A percentile compares a stretch with the other conserved stretches of the same genome.
phyloP scores from a whole-genome alignment of 2,797 vertebrate species.

The Hipposideros larvatus region DNA sequence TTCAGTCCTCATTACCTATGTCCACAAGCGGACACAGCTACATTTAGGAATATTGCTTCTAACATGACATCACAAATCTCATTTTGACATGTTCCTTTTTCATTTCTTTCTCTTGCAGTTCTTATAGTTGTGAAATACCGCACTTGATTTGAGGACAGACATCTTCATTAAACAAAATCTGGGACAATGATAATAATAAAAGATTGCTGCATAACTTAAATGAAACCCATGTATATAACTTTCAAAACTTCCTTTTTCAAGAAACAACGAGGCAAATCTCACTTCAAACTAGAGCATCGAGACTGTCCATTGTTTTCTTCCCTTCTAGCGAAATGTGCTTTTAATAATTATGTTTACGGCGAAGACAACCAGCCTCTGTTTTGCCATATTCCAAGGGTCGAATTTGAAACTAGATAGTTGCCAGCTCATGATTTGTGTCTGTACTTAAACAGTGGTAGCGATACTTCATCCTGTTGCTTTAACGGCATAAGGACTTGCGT shows the following conservation, averaged over 20 bases:
- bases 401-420: conserved; percentile 86
- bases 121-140: conserved; percentile 95
- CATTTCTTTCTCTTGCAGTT: conserved; percentile 89
- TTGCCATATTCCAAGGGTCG: conserved; percentile 80
- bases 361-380: conserved; percentile 61
- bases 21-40: not conserved
- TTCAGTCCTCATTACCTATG: not conserved
- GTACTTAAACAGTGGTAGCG: conserved; percentile 80
- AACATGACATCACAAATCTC: not conserved
- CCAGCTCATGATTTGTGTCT: conserved; percentile 81
- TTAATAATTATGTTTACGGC: conserved; percentile 72
- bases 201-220: conserved; percentile 88
- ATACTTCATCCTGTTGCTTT: conserved; percentile 71
- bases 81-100: conserved; percentile 50
- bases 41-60: conserved; percentile 44
- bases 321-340: conserved; percentile 71
- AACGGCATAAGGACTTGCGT: conserved; percentile 58
- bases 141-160: conserved; percentile 86
- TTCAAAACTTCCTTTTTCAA: conserved; percentile 84
- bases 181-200: conserved; percentile 81
- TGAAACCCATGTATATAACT: conserved; percentile 88
- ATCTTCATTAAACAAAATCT: conserved; percentile 80
- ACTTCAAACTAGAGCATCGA: conserved; percentile 78
- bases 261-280: conserved; percentile 83
- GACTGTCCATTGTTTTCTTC: conserved; percentile 79